Evolutionary conservation across 1,140 invertebrate species (phyloP).

Genomic region (Brachionus koreanus): DNA sequence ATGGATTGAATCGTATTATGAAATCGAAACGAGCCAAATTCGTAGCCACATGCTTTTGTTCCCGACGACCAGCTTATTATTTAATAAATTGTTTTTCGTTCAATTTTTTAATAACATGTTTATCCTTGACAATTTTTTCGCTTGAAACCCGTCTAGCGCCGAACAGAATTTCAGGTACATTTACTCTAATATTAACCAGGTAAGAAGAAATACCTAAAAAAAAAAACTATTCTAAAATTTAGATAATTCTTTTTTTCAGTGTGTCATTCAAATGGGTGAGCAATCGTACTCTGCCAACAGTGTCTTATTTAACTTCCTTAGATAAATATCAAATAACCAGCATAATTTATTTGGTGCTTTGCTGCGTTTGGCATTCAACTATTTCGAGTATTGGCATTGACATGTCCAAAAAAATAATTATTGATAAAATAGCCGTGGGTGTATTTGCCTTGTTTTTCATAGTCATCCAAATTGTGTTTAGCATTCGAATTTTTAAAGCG

Average conservation of each 20-base stretch:
- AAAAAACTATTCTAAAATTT: background rate
- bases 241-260: background rate
- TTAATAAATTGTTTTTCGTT: constrained; percentile 42
- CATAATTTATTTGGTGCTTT: constrained; percentile 31
- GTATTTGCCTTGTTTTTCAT: background rate
- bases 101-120: constrained; percentile 27
- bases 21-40: constrained; percentile 8
- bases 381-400: background rate
- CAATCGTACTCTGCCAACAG: constrained; percentile 20
- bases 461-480: constrained; percentile 37
- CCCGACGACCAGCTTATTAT: constrained; percentile 38
- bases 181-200: constrained; percentile 32
- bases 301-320: constrained; percentile 42
- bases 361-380: constrained; percentile 32
- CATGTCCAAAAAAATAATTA: constrained; percentile 1
- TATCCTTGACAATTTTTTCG: constrained; percentile 38
- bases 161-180: constrained; percentile 39
- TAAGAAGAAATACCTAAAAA: background rate
- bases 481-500: constrained; percentile 1
- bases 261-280: constrained; percentile 38
- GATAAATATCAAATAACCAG: constrained; percentile 37
- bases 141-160: constrained; percentile 7
- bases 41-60: constrained; percentile 38
- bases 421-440: constrained; percentile 21
- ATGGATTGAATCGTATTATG: background rate